Evolutionary conservation across 2,888 invertebrate species (phyloP), one percentile per base, ranked within the genome.

Genomic region (Philaethria dido): DNA sequence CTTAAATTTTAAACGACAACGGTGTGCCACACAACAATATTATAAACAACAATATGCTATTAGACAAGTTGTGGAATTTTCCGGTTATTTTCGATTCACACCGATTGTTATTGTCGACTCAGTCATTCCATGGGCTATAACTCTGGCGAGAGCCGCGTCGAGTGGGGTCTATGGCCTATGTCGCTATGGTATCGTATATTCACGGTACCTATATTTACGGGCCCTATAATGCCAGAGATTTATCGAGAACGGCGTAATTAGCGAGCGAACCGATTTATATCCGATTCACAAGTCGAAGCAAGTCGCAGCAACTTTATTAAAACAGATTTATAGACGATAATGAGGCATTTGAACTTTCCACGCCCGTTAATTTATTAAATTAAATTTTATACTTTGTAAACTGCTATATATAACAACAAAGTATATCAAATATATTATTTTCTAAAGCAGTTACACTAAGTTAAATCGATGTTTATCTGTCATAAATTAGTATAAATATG

Each of bases 1-100:
- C 78, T 84, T 81, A 80, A 80, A 84, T 81, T 78, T 73, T 82
- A 82, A 82, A 82, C 80, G 80, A 82, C 82, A 83, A 82, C 82
- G 79, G 69, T 66, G 66, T 69, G 62, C 59, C 72, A 72, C 18
- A 69, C 73, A 71, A 74, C 75, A 75, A 75, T 75, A 75, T 74
- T 72, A 76, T 74, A 78, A 75, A 87, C 87, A 91, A 91, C 90
- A 92, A 90, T 92, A 88, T 86, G 85, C 90, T 84, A 91, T 92
- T 92, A 92, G 91, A 90, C 86, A 88, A 85, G 82, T 87, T 85
- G 89, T 85, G 81, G 87, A 90, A 91, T 91, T 92, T 92, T 90
- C 92, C 89, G 89, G 88, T 88, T 87, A 89, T 92, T 92, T 91
- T 87, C 87, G 89, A 91, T 91, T 92, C 88, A 87, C 87, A 82